Conservation (phyloP, 2,113 vertebrate species). For the Okapia johnstoni region DNA sequence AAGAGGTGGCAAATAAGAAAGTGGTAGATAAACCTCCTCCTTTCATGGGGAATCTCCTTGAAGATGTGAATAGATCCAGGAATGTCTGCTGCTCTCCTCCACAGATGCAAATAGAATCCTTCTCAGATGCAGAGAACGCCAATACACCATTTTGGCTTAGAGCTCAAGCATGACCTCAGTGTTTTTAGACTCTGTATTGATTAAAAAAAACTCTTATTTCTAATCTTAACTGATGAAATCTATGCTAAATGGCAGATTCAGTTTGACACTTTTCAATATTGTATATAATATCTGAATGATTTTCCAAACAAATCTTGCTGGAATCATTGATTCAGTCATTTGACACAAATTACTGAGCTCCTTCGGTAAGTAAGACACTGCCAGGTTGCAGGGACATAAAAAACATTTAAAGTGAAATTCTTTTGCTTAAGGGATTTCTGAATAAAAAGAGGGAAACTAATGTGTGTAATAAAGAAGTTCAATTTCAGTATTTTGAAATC, state of each 20-base stretch:
- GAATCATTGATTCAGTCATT: background rate
- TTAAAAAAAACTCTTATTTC: background rate
- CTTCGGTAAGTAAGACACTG: background rate
- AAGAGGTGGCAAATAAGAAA: background rate
- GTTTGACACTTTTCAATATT: background rate
- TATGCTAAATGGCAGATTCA: background rate
- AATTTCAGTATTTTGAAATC: background rate
- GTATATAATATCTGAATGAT: background rate
- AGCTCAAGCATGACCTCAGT: background rate
- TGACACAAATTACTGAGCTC: background rate
- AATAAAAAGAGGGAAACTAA: background rate
- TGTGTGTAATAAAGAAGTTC: background rate
- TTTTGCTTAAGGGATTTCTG: background rate
- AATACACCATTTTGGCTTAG: background rate
- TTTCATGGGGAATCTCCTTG: background rate
- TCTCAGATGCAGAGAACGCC: background rate
- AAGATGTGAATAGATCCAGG: background rate
- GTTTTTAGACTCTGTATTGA: background rate
- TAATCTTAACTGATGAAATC: background rate
- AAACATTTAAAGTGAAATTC: background rate
- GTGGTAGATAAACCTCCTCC: background rate
- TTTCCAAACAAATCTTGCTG: background rate
- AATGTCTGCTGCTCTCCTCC: background rate
- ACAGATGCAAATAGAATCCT: background rate
- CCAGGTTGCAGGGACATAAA: background rate